Evolutionary conservation across 53 echinoderm and acorn worm species (phyloP).

Genomic region (Echinometra lucunter): DNA sequence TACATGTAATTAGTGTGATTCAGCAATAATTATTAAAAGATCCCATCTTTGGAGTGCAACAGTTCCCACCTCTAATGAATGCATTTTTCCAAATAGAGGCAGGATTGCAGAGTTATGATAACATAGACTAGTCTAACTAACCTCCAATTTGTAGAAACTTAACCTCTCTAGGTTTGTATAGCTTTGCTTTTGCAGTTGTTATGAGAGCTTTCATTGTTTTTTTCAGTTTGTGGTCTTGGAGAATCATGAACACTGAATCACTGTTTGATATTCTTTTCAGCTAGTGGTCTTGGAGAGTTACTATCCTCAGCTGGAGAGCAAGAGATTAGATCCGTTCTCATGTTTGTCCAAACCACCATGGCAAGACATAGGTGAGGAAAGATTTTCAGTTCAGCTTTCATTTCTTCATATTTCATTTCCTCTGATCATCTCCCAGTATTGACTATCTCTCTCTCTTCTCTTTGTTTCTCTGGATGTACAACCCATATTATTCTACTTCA

Average conservation of each 20-base stretch:
- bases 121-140: too few species aligned
- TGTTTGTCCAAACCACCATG: conserved; percentile 81
- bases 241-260: too few species aligned
- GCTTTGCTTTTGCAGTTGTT: too few species aligned
- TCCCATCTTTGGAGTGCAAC: too few species aligned
- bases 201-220: too few species aligned
- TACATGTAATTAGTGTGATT: neutral
- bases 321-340: conserved; percentile 75
- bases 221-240: too few species aligned
- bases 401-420: neutral
- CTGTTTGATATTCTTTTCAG: neutral
- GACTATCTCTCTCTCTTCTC: too few species aligned
- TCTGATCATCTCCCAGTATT: neutral
- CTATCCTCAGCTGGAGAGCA: conserved; percentile 76
- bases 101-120: too few species aligned
- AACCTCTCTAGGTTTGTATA: too few species aligned
- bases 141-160: too few species aligned
- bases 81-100: neutral
- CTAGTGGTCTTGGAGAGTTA: conserved; percentile 56
- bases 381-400: neutral
- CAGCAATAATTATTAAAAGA: too few species aligned
- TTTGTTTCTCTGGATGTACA: neutral
- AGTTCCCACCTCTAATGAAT: too few species aligned
- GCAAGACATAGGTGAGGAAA: conserved; percentile 80
- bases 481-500: neutral